These are phyloP conservation scores for Abrostola tripartita DNA, from an alignment of 2,888 invertebrate genomes.

Conservation along the genomic window DNA sequence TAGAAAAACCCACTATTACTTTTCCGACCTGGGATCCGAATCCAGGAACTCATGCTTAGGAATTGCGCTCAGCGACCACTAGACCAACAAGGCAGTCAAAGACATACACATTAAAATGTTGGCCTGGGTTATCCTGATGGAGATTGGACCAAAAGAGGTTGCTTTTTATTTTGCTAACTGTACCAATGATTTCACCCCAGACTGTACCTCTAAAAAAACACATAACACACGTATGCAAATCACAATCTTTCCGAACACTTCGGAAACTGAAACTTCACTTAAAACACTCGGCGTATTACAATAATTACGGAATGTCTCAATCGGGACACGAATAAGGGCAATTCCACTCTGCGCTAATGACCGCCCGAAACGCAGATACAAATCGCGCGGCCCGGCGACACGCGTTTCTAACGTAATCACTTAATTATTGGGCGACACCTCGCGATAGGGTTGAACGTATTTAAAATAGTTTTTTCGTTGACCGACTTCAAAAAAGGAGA, in stretches of 20 bases:
- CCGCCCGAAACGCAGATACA: constrained; percentile 79
- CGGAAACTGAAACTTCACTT: constrained; percentile 6
- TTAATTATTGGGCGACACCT: constrained; percentile 87
- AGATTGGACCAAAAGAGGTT: too few species aligned
- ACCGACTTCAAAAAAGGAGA: neutral
- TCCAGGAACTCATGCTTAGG: too few species aligned
- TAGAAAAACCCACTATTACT: too few species aligned
- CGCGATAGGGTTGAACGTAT: constrained; percentile 68
- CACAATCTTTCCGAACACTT: constrained; percentile 13
- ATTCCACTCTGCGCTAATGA: constrained; percentile 71
- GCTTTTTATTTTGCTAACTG: too few species aligned
- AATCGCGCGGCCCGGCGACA: constrained; percentile 79
- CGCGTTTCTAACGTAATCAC: constrained; percentile 86
- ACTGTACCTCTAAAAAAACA: too few species aligned
- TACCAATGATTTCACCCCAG: too few species aligned
- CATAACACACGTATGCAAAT: neutral
- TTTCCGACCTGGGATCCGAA: too few species aligned
- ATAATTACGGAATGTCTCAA: constrained; percentile 52
- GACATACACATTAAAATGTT: too few species aligned
- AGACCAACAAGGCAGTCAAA: too few species aligned
- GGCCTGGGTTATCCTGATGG: too few species aligned
- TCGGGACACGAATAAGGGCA: constrained; percentile 57
- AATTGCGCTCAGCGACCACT: too few species aligned
- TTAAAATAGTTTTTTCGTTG: neutral
- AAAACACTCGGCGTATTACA: constrained; percentile 41